Evolutionary conservation across 2,797 vertebrate genomes (phyloP), one percentile per base, ranked within the genome.

Genomic region (Peromyscus attwateri): DNA sequence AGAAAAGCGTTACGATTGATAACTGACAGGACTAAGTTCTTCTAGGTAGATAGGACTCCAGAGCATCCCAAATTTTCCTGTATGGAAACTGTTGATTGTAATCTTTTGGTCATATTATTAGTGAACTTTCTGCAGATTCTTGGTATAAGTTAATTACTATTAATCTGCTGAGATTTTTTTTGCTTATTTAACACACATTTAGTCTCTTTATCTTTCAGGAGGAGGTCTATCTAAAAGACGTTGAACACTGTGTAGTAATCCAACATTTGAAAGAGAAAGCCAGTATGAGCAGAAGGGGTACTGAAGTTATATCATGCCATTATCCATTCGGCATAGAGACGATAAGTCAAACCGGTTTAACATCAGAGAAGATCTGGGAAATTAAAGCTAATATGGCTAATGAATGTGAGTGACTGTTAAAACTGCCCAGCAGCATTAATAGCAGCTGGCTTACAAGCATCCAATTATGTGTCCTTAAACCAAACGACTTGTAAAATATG

Each of bases 281-380:
- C 19, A 60, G 14, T 1, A 5, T 62, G 12, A 71, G 0, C 17
- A 6, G 12, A 73, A 52, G 11, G 11, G 73, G 29, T 7, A 7
- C 6, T 31, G 6, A 80, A 81, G 10, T 0, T 37, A 4, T 5
- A 0, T 25, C 57, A 4, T 34, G 11, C 0, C 16, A 5, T 40
- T n/a, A 77, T 62, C 62, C 31, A 31, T 10, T 52, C 9, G 29
- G 31, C 49, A 29, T 16, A 17, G 1, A 25, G 25, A 21, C 4
- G 3, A 27, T 57, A 62, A 57, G 13, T 94, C n/a, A 83, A 40
- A 21, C 13, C 3, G 87, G 11, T 37, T 62, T 13, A 75, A 1
- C 87, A 29, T 83, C n/a, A 19, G 37, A 37, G 3, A 6, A 52
- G 64, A n/a, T 11, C 14, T 25, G 6, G 7, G 23, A 91, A 97